Conservation (phyloP, 1,140 invertebrate species). For the Procambarus clarkii region DNA sequence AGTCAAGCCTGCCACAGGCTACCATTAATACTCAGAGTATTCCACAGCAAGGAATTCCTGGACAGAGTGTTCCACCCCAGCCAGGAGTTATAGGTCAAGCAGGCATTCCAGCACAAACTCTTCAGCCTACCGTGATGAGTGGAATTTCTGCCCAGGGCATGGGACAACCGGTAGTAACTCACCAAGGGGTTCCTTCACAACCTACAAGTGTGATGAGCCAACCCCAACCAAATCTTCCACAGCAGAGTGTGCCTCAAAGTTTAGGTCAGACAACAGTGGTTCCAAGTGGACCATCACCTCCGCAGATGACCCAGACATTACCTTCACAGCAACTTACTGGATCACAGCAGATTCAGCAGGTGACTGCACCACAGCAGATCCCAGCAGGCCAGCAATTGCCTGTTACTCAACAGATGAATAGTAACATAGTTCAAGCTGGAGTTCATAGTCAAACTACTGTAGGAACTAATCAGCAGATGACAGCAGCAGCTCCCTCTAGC, state of each 20-base stretch:
- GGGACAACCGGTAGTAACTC: conserved; percentile 36
- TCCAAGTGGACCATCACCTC: neutral
- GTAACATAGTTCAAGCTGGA: conserved; percentile 21
- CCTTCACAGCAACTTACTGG: conserved; percentile 37
- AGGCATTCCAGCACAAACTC: conserved; percentile 27
- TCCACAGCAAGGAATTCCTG: conserved; percentile 28
- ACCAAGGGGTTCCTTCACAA: conserved; percentile 46
- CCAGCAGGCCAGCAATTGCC: conserved; percentile 22
- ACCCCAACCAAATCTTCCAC: conserved; percentile 47
- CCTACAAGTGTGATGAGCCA: conserved; percentile 46
- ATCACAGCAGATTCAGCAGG: conserved; percentile 30
- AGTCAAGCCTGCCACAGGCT: conserved; percentile 25
- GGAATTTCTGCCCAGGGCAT: conserved; percentile 20
- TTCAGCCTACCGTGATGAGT: conserved; percentile 54
- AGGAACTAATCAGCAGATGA: conserved; percentile 4
- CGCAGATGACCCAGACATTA: conserved; percentile 42
- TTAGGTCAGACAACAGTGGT: neutral
- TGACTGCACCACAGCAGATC: conserved; percentile 26
- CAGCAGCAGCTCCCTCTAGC: neutral
- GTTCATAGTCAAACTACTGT: conserved; percentile 14
- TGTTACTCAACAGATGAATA: conserved; percentile 14
- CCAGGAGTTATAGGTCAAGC: conserved; percentile 16
- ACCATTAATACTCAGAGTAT: conserved; percentile 29
- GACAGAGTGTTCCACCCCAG: conserved; percentile 36
- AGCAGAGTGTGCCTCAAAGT: conserved; percentile 32